Percentiles rank a stretch among this genome's conserved stretches.
Evolutionary conservation across 2,113 vertebrate species (phyloP).

Genomic region (Microtus montanus): DNA sequence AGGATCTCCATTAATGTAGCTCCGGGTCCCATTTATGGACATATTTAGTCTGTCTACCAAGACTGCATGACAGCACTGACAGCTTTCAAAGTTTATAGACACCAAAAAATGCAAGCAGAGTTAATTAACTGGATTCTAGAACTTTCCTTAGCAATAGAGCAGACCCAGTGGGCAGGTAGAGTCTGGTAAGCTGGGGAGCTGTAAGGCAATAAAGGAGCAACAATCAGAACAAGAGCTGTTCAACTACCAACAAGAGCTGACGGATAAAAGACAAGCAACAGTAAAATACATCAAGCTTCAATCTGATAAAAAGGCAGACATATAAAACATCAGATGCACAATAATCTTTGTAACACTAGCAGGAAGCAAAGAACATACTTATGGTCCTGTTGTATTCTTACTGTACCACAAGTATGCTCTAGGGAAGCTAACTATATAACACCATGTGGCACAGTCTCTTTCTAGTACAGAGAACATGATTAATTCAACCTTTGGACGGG

Average conservation of each 20-base stretch:
- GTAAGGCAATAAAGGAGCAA: background rate
- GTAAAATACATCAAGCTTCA: background rate
- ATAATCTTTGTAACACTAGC: background rate
- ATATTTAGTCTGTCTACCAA: background rate
- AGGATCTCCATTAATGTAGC: background rate
- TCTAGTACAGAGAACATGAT: background rate
- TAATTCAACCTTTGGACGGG: conserved; percentile 41
- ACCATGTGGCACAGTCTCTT: background rate
- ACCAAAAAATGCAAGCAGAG: background rate
- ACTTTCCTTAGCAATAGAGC: conserved; percentile 4
- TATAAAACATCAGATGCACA: background rate
- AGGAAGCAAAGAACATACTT: background rate
- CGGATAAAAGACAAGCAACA: background rate
- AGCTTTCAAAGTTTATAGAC: background rate
- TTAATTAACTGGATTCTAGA: background rate
- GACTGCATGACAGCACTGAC: background rate
- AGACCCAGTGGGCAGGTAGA: background rate
- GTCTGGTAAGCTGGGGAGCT: background rate
- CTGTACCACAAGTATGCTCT: background rate
- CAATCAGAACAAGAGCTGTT: background rate
- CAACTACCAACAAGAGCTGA: background rate
- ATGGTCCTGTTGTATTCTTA: conserved; percentile 11
- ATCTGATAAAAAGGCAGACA: conserved; percentile 35
- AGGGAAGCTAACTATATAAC: background rate
- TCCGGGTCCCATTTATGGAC: background rate